A percentile compares a stretch with the other conserved stretches of the same genome.
phyloP scores from a whole-genome alignment of 2,113 vertebrate species.

The Mungos mungo region DNA sequence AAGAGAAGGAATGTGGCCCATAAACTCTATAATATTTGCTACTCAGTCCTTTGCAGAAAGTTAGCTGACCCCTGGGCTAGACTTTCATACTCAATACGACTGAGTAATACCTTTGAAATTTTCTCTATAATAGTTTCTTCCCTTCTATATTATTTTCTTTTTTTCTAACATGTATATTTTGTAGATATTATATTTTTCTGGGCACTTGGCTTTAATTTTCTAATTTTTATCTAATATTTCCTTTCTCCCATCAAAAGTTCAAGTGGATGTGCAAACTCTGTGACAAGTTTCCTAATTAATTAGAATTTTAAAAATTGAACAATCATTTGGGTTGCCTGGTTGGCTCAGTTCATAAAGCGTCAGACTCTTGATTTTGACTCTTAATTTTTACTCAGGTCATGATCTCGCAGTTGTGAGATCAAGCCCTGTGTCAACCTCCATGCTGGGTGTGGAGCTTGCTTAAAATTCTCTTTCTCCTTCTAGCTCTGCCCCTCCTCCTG shows the following conservation, averaged over 20 bases:
- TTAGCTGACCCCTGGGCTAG: not conserved
- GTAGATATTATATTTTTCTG: not conserved
- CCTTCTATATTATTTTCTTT: not conserved
- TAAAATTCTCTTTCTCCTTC: too few species aligned
- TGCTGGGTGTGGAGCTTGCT: too few species aligned
- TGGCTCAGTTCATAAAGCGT: too few species aligned
- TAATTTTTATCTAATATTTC: not conserved
- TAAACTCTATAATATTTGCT: not conserved
- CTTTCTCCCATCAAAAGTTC: not conserved
- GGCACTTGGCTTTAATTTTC: not conserved
- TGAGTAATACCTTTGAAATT: not conserved
- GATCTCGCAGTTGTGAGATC: too few species aligned
- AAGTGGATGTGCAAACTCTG: not conserved
- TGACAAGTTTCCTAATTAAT: not conserved
- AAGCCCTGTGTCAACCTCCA: too few species aligned
- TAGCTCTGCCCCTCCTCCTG: too few species aligned
- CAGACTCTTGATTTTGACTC: too few species aligned
- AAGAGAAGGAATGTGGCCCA: not conserved
- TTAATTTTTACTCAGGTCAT: too few species aligned
- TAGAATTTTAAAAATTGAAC: not conserved
- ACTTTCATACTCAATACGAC: not conserved
- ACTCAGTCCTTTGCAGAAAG: not conserved
- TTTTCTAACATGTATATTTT: not conserved
- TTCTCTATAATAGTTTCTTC: not conserved
- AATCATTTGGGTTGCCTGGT: not conserved